Percentiles rank a stretch among this genome's conserved stretches.
Evolutionary conservation across 92 coral and sea anemone species (phyloP).

Genomic region (Palythoa grandiflora): DNA sequence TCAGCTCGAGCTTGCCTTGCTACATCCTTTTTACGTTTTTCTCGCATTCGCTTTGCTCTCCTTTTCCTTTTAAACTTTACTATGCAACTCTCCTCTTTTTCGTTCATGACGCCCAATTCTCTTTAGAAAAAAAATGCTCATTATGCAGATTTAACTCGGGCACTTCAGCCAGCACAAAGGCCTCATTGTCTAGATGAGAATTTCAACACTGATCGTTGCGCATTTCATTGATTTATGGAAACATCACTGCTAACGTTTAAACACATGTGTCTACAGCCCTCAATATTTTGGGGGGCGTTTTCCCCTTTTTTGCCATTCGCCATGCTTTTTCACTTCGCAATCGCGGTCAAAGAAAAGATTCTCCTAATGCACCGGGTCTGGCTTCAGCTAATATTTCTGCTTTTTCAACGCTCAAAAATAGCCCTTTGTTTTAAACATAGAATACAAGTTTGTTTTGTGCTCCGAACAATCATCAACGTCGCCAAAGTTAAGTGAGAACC

Average conservation of each 20-base stretch:
- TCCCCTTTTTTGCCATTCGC: neutral
- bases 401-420: neutral
- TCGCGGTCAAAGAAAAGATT: neutral
- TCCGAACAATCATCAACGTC: neutral
- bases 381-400: neutral
- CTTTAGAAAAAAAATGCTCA: too few relatives aligned
- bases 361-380: neutral
- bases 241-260: neutral
- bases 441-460: neutral
- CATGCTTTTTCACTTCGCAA: neutral
- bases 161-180: slow-evolving; percentile 17
- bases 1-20: slow-evolving; percentile 5
- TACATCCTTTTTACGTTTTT: slow-evolving; percentile 30
- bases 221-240: neutral
- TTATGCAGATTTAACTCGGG: slow-evolving; percentile 15
- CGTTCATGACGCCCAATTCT: too few relatives aligned
- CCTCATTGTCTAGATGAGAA: neutral
- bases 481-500: neutral
- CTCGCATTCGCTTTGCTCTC: slow-evolving; percentile 1
- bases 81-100: too few relatives aligned
- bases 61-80: too few relatives aligned
- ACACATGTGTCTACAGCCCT: neutral
- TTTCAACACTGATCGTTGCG: neutral
- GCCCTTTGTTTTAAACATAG: neutral
- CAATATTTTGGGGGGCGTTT: too few relatives aligned